Evolutionary conservation across 2,888 invertebrate genomes (phyloP), one percentile per base, ranked within the genome.

Genomic region (Agrotis puta): DNA sequence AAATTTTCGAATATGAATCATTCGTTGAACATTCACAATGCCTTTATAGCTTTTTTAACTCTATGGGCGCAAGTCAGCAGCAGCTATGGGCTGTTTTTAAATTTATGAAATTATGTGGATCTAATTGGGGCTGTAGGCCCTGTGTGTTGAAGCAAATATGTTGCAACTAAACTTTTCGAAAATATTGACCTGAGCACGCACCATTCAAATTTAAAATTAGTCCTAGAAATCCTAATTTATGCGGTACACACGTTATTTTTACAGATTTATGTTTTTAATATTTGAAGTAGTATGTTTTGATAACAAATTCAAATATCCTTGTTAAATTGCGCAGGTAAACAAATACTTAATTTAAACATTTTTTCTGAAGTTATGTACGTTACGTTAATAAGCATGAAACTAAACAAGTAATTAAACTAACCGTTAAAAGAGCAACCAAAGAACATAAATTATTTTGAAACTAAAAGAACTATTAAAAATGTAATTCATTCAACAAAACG

Each of bases 91-190:
- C 63, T 74, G 64, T 83, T 81, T 85, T 79, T 64, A 83, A 83
- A 81, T 77, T 87, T 81, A 80, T 82, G 87, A 85, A 87, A 87
- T 76, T 62, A 58, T 77, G 74, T 72, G 81, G 70, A 85, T 84
- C 77, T 74, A 70, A 80, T 74, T 73, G 73, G 71, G 77, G 70
- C 33, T 65, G 70, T 67, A 56, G 76, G 75, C 59, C 59, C 58
- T 71, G 27, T 71, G 20, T 87, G 83, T 65, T 72, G 87, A 75
- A 85, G 85, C 39, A 39, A 20, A 56, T 20, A 54, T 87, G 77
- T 77, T 64, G 85, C 65, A 87, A 87, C 64, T 39, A 59, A 59
- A 56, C 47, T 81, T 82, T 82, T 63, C 43, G 58, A 67, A 83
- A 83, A 82, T 51, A 20, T 67, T 80, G 75, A 85, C 87, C 85